Conservation (phyloP, 2,888 invertebrate genomes). For the Osmoderma eremita region DNA sequence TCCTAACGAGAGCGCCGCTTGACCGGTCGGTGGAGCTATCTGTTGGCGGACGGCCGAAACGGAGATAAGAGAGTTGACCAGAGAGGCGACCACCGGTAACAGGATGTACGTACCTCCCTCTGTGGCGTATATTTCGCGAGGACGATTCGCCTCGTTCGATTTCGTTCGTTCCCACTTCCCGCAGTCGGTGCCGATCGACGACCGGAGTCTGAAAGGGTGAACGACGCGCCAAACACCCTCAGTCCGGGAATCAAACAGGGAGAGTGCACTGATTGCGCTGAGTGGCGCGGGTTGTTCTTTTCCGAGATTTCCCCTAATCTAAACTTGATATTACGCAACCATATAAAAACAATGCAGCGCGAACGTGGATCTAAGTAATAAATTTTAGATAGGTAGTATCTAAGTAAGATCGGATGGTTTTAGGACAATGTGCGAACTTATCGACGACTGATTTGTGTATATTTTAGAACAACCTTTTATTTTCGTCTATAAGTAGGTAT, state of each 20-base stretch:
- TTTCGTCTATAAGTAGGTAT: too few species aligned
- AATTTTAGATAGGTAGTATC: too few species aligned
- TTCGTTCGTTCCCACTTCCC: constrained; percentile 17
- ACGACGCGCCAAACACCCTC: background rate
- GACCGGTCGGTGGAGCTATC: constrained; percentile 54
- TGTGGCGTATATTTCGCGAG: constrained; percentile 53
- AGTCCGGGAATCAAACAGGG: background rate
- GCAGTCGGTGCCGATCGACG: background rate
- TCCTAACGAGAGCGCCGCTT: background rate
- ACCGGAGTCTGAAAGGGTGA: background rate
- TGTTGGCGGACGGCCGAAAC: constrained; percentile 55
- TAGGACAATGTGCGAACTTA: too few species aligned
- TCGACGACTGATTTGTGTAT: too few species aligned
- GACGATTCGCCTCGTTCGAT: constrained; percentile 28
- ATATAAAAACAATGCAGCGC: too few species aligned
- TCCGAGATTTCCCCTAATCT: too few species aligned
- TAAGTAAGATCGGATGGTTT: too few species aligned
- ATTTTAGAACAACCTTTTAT: too few species aligned
- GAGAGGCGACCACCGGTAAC: constrained; percentile 53
- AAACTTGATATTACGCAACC: too few species aligned
- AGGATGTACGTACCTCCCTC: constrained; percentile 56
- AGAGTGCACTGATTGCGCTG: constrained; percentile 39
- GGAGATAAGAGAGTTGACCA: constrained; percentile 51
- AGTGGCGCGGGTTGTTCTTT: constrained; percentile 45
- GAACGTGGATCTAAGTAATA: too few species aligned